Percentiles rank a stretch among this genome's conserved stretches.
These are phyloP conservation scores for Temnothorax rugatulus DNA, from an alignment of 2,888 invertebrate species.

Conservation along the genomic window DNA sequence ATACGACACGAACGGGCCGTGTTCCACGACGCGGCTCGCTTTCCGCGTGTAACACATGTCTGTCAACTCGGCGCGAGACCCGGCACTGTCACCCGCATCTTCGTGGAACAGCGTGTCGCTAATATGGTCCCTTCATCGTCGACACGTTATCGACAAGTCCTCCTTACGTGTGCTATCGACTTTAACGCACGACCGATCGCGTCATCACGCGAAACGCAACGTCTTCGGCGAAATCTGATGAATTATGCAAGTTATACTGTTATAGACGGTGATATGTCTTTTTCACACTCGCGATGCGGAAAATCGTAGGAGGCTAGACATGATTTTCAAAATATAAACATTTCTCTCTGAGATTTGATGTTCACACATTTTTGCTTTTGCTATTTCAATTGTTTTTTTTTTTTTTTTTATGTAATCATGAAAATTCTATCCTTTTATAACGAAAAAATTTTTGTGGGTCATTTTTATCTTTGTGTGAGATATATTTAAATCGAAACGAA, in stretches of 20 bases:
- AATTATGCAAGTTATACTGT: conserved; percentile 31
- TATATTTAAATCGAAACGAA: background rate
- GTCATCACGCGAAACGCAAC: conserved; percentile 58
- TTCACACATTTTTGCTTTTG: background rate
- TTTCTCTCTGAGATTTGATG: background rate
- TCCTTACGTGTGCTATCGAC: conserved; percentile 51
- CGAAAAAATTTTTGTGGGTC: background rate
- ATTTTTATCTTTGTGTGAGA: background rate
- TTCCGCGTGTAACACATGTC: conserved; percentile 44
- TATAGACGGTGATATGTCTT: background rate
- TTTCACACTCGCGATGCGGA: background rate
- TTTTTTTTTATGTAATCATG: background rate
- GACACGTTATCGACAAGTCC: conserved; percentile 62
- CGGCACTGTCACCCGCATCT: conserved; percentile 48
- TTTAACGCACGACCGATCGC: conserved; percentile 40
- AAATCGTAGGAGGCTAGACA: too few relatives aligned
- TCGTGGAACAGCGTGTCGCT: conserved; percentile 72
- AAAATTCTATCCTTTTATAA: background rate
- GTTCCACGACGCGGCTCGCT: background rate
- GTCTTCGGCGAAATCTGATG: conserved; percentile 28
- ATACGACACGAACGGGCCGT: background rate
- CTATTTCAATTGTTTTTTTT: background rate
- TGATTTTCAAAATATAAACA: background rate
- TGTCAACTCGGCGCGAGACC: conserved; percentile 29
- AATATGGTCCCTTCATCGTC: conserved; percentile 65